These are phyloP conservation scores for Nebria salina DNA, from an alignment of 2,888 invertebrate species.

Conservation along the genomic window DNA sequence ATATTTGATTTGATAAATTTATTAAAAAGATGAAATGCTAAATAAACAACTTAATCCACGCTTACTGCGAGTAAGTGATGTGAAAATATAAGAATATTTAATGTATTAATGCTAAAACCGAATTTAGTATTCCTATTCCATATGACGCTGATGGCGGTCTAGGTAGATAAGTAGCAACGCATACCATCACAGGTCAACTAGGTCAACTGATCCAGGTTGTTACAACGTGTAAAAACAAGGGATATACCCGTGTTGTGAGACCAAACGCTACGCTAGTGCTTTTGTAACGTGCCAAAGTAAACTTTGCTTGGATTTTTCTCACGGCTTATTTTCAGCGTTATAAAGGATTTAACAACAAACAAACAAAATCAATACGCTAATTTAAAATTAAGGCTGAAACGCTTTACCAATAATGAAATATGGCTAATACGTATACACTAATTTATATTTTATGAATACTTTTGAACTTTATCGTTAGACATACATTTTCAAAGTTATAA, in stretches of 20 bases:
- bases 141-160: not conserved
- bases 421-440: too few species aligned
- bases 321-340: not conserved
- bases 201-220: not conserved
- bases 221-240: not conserved
- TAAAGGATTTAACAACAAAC: not conserved
- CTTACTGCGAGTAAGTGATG: not conserved
- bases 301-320: not conserved
- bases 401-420: too few species aligned
- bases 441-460: too few species aligned
- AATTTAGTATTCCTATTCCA: not conserved
- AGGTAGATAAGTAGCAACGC: not conserved
- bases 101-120: not conserved
- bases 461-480: too few species aligned
- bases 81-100: not conserved
- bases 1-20: too few species aligned
- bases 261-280: not conserved
- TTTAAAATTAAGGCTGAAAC: too few species aligned
- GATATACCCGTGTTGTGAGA: not conserved
- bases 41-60: too few species aligned
- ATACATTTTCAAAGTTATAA: too few species aligned
- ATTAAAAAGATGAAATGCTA: too few species aligned
- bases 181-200: not conserved
- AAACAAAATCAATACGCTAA: too few species aligned
- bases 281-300: not conserved